Percentiles rank a stretch among this genome's conserved stretches.
Evolutionary conservation across 2,113 vertebrate genomes (phyloP).

Genomic region (Lamprologus lemairii): DNA sequence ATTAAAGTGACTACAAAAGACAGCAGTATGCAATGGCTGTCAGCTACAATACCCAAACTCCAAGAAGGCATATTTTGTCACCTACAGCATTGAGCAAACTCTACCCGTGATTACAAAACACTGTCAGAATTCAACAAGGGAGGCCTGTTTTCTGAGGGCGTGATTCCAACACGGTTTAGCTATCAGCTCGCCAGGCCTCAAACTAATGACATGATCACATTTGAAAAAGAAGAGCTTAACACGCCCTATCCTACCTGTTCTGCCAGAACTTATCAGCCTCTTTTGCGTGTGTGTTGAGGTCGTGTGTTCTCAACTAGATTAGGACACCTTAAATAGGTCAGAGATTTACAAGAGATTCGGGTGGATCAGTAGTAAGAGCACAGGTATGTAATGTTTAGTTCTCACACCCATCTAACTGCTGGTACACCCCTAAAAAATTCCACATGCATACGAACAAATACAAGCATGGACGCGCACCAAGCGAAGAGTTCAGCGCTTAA

Average conservation of each 20-base stretch:
- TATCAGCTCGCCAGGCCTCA: background rate
- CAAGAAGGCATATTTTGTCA: background rate
- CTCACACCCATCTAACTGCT: conserved; percentile 57
- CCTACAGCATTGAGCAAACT: background rate
- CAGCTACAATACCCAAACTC: background rate
- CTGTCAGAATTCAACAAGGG: background rate
- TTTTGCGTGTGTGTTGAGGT: background rate
- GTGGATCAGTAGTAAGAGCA: conserved; percentile 48
- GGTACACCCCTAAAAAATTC: conserved; percentile 40
- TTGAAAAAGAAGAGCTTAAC: background rate
- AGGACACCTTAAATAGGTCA: conserved; percentile 36
- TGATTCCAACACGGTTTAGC: background rate
- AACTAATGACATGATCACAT: background rate
- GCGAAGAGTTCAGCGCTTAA: background rate
- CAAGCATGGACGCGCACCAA: conserved; percentile 31
- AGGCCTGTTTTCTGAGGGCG: background rate
- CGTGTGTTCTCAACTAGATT: background rate
- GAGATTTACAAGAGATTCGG: conserved; percentile 31
- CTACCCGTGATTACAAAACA: background rate
- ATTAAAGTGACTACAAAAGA: background rate
- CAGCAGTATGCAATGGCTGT: background rate
- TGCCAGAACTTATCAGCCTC: conserved; percentile 6
- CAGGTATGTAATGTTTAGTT: conserved; percentile 45
- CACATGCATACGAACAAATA: background rate
- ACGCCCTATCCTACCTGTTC: background rate